Percentiles rank a stretch among this genome's conserved stretches.
phyloP scores from a whole-genome alignment of 1,140 invertebrate species.

The Pseudomyrmex sp. region DNA sequence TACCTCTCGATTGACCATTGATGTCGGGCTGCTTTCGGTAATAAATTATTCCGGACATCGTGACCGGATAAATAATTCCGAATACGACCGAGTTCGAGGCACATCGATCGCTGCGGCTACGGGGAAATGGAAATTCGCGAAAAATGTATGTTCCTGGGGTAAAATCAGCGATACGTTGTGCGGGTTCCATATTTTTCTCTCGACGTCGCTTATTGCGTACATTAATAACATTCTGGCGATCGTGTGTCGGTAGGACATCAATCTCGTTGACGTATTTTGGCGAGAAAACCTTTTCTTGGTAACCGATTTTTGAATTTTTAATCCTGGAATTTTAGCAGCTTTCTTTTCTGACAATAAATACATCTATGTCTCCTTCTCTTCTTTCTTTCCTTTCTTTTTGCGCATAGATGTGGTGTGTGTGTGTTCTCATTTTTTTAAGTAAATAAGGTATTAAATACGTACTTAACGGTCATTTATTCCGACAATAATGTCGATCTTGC shows the following conservation, averaged over 20 bases:
- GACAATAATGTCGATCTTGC: neutral
- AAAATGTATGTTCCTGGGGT: slow-evolving; percentile 43
- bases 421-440: neutral
- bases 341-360: too few species aligned
- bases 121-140: slow-evolving; percentile 52
- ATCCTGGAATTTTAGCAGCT: neutral
- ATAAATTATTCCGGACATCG: slow-evolving; percentile 50
- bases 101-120: slow-evolving; percentile 38
- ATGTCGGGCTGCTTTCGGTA: slow-evolving; percentile 11
- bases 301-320: neutral
- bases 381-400: too few species aligned
- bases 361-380: too few species aligned
- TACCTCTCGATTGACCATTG: slow-evolving; percentile 40
- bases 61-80: slow-evolving; percentile 52
- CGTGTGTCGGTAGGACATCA: slow-evolving; percentile 43
- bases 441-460: neutral
- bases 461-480: neutral
- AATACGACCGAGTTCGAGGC: slow-evolving; percentile 42
- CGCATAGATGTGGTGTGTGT: neutral
- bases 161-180: slow-evolving; percentile 53
- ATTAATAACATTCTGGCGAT: slow-evolving; percentile 47
- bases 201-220: slow-evolving; percentile 54
- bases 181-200: slow-evolving; percentile 45
- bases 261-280: slow-evolving; percentile 1
- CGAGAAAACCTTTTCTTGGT: slow-evolving; percentile 3